These are phyloP conservation scores for Ctenodactylus gundi DNA, from an alignment of 2,113 vertebrate genomes.

Conservation along the genomic window DNA sequence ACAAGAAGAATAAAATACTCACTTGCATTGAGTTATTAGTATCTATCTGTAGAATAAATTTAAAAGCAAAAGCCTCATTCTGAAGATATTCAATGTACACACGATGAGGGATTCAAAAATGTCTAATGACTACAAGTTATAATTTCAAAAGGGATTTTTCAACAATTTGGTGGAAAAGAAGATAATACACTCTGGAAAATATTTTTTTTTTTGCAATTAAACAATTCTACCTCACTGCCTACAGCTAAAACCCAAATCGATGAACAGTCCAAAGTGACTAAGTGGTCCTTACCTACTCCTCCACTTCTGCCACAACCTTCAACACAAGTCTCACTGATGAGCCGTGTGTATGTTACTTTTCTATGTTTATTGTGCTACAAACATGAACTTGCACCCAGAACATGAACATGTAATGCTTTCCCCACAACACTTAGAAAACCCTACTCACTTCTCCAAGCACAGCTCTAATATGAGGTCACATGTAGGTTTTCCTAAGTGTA, in stretches of 20 bases:
- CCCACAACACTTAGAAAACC: background rate
- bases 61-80: constrained; percentile 37
- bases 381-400: background rate
- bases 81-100: background rate
- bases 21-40: constrained; percentile 1
- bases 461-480: background rate
- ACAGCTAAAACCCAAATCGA: background rate
- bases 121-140: background rate
- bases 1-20: background rate
- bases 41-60: background rate
- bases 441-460: background rate
- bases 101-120: background rate
- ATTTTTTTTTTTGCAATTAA: background rate
- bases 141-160: background rate
- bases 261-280: background rate
- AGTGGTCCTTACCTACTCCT: background rate
- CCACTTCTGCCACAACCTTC: background rate
- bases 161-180: background rate
- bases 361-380: background rate
- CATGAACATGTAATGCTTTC: background rate
- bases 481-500: background rate
- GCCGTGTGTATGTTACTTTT: background rate
- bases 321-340: background rate
- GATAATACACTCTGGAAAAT: background rate
- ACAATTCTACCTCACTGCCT: background rate